Evolutionary conservation across 2,113 vertebrate species (phyloP), one percentile per base, ranked within the genome.

Genomic region (Bombycilla garrulus): DNA sequence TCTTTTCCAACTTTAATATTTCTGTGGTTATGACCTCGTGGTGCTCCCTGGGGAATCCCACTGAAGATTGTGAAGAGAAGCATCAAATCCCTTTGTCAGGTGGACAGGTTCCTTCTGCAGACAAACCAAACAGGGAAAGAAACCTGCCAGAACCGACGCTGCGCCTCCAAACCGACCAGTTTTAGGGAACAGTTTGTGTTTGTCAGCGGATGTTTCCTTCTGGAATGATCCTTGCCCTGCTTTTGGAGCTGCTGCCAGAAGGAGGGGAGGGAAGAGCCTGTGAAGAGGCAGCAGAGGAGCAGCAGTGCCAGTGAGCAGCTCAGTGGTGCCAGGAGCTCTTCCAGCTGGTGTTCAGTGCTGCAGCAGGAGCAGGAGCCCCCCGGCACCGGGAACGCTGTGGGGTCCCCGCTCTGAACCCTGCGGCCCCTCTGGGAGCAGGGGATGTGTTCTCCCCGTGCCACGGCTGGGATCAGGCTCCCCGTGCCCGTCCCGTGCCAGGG

Each of bases 351-450:
- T 22, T 17, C 17, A 13, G 44, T 5, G 28, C 62, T 15, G 3
- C 22, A 19, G 21, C 7, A n/a, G 85, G n/a, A 9, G 20, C 7
- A 2, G 25, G 13, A 50, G 62, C 47, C 76, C 72, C 31, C 7
- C 9, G 0, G 3, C 3, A 3, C 29, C 2, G 22, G n/a, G 44
- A 44, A 6, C 9, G 4, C 31, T 19, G 9, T 3, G 44, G 57
- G 22, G 9, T 4, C 2, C 28, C 54, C 29, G 25, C 8, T 5
- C 45, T 1, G 2, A 36, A 33, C 12, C 15, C 88, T 31, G 42
- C 79, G 26, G 2, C 66, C 67, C 74, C 20, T 44, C 76, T 20
- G 33, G 13, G 76, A 60, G 53, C 10, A 44, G 79, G 77, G 35
- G 15, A 3, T 4, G 86, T 14, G 33, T 17, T 45, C 57, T 54